Conservation (phyloP, 2,797 vertebrate species). For the Epinephelus malabaricus region DNA sequence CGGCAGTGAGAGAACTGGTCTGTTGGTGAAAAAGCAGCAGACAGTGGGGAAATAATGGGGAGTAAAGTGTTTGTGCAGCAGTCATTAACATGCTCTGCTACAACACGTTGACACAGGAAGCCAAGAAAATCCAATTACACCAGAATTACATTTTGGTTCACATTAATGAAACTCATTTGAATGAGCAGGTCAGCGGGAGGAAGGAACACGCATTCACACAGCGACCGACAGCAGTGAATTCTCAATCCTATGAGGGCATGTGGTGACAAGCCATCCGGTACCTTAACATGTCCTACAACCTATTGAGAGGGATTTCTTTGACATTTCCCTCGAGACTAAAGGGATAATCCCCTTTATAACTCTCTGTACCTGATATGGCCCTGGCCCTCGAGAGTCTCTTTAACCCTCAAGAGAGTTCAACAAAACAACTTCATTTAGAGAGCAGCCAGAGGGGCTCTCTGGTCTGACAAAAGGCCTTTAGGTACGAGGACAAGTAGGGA, state of each 20-base stretch:
- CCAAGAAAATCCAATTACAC: slow-evolving; percentile 21
- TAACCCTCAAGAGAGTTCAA: slow-evolving; percentile 75
- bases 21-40: slow-evolving; percentile 7
- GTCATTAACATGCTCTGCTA: not conserved
- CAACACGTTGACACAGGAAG: not conserved
- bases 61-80: not conserved
- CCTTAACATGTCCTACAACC: slow-evolving; percentile 68
- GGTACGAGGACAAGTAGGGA: slow-evolving; percentile 47
- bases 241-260: slow-evolving; percentile 52
- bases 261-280: slow-evolving; percentile 65
- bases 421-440: slow-evolving; percentile 75
- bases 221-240: slow-evolving; percentile 33
- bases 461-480: slow-evolving; percentile 65
- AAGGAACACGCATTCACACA: slow-evolving; percentile 34
- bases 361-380: slow-evolving; percentile 75
- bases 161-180: slow-evolving; percentile 25
- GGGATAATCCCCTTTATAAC: slow-evolving; percentile 78
- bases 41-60: not conserved
- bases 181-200: slow-evolving; percentile 25
- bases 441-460: slow-evolving; percentile 69
- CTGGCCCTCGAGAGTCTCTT: slow-evolving; percentile 70
- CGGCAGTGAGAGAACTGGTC: not conserved
- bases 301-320: slow-evolving; percentile 68
- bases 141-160: slow-evolving; percentile 16
- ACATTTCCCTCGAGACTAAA: slow-evolving; percentile 73